A percentile compares a stretch with the other conserved stretches of the same genome.
These are phyloP conservation scores for Noctua janthina DNA, from an alignment of 2,888 invertebrate genomes.

Conservation along the genomic window DNA sequence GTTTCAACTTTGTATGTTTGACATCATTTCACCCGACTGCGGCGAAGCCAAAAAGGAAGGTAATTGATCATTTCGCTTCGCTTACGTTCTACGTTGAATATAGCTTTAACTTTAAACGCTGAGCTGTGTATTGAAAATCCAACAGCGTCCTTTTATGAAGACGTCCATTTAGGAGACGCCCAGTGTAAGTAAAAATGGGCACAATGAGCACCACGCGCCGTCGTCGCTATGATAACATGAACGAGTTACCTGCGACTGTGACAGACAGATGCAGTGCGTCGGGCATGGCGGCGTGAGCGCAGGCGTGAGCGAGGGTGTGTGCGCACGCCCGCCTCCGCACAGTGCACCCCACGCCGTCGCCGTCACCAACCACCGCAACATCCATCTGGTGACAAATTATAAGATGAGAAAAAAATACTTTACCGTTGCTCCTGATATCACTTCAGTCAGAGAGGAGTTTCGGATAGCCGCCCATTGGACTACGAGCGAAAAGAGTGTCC, in stretches of 20 bases:
- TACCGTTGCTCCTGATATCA: not conserved
- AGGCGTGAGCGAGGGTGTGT: constrained; percentile 80
- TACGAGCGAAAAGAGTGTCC: not conserved
- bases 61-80: not conserved
- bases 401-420: not conserved
- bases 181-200: not conserved
- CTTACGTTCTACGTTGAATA: not conserved
- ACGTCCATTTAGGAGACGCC: not conserved
- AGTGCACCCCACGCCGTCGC: constrained; percentile 76
- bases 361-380: constrained; percentile 84
- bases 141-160: not conserved
- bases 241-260: constrained; percentile 94
- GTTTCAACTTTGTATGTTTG: not conserved
- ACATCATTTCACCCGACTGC: not conserved
- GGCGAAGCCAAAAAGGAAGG: not conserved
- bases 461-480: not conserved
- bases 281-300: constrained; percentile 93
- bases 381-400: constrained; percentile 75
- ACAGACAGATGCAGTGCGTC: constrained; percentile 95
- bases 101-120: not conserved
- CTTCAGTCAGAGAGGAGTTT: not conserved
- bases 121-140: not conserved
- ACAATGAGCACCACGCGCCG: constrained; percentile 58
- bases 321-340: constrained; percentile 75
- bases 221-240: constrained; percentile 64